Base-by-base conservation (phyloP, 2,113 vertebrate genomes). In the Lepisosteus oculatus region DNA sequence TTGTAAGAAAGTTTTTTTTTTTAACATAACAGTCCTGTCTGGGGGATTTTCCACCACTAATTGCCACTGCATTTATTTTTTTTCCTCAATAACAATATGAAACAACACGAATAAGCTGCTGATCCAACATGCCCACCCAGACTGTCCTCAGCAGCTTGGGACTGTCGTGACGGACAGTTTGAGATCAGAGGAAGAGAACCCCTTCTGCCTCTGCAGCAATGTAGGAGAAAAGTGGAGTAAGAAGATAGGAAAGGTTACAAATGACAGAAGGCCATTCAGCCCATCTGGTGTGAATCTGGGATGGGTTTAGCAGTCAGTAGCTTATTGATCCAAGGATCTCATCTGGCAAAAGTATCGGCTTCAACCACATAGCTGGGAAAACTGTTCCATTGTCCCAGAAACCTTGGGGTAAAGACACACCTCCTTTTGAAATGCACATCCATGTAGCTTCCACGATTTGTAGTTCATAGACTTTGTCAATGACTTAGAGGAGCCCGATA, bases 81-180 rank as follows among this genome's bases (percentile, higher is more conserved):
- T 6, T 51, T 6, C 47, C 5, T 51, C 47, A 29, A 29, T 51
- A 51, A 51, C 5, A 51, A 51, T 6, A 2, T 5, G 5, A 51
- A 51, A 9, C 47, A 51, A 9, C 65, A 67, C 65, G 15, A 43
- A 47, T 51, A 51, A 14, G 47, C 47, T 51, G 5, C 9, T 44
- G 55, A 61, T 59, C 29, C 56, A 67, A 56, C 44, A 29, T 29
- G 29, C 29, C 29, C 29, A n/a, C 56, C 29, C 55, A 65, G 8
- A 43, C 65, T 9, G 65, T 56, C 51, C 17, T 55, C 42, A 17
- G 70, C 61, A 43, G 70, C 47, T 14, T 45, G 15, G 47, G 61
- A 44, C 57, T 12, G 62, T 69, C 44, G 66, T 69, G 72, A 74
- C 61, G 51, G 72, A 69, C 72, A 74, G 67, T 59, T 11, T 29